Conservation (phyloP, 1,140 invertebrate species). For the Brachionus asplanchnoidis region DNA sequence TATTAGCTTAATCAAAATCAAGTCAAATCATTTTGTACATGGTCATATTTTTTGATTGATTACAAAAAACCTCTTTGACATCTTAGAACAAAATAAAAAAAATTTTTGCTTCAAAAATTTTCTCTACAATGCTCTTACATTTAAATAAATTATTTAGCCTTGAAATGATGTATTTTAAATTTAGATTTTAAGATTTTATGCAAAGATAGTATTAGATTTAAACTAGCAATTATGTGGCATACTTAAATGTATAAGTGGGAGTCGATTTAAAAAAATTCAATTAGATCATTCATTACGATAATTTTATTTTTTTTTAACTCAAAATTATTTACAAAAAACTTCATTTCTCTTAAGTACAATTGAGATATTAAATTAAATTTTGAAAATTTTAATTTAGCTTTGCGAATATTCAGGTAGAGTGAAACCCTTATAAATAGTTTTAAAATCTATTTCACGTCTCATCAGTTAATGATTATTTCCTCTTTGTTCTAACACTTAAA, state of each 20-base stretch:
- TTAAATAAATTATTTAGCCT: no score
- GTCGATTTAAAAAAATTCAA: not conserved
- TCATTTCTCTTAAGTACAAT: not conserved
- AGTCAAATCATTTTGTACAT: no score
- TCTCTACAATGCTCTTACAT: no score
- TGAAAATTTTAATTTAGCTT: not conserved
- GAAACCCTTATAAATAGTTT: not conserved
- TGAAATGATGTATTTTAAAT: no score
- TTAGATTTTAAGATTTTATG: no score
- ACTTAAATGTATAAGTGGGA: not conserved
- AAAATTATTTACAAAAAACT: no score
- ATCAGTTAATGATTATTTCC: not conserved
- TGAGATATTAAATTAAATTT: not conserved
- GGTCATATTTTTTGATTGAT: no score
- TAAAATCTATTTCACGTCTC: not conserved
- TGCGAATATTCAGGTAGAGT: not conserved
- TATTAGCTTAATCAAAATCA: no score
- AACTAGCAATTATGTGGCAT: not conserved
- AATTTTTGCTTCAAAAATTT: no score
- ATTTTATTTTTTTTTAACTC: not conserved
- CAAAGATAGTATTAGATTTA: not conserved
- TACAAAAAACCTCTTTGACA: no score
- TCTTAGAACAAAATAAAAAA: no score
- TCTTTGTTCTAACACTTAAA: not conserved
- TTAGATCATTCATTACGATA: not conserved